These are phyloP conservation scores for Protomyctophum bolini DNA, from an alignment of 2,113 vertebrate species.

Conservation along the genomic window DNA sequence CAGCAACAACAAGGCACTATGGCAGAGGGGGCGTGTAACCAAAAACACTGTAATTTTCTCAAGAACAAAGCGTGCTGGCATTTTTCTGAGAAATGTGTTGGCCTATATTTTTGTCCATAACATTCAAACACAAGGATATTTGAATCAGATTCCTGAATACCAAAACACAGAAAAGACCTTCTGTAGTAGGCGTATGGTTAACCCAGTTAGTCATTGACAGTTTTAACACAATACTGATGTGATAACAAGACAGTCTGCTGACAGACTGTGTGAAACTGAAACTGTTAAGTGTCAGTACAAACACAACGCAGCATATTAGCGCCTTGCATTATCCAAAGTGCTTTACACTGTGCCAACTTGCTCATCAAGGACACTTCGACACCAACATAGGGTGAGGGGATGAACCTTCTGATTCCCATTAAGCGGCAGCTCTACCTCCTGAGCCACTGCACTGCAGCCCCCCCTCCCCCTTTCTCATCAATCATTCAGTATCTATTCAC, in stretches of 20 bases:
- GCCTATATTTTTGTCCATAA: slow-evolving; percentile 8
- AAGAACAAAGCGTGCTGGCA: background rate
- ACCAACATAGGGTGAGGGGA: too few species aligned
- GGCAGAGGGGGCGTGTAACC: background rate
- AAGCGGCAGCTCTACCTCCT: too few species aligned
- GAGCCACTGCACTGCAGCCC: too few species aligned
- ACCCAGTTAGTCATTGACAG: slow-evolving; percentile 22
- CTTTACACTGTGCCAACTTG: too few species aligned
- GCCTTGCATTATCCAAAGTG: too few species aligned
- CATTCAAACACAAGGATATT: background rate
- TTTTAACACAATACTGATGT: background rate
- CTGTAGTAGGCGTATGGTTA: background rate
- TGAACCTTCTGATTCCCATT: too few species aligned
- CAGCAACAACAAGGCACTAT: background rate
- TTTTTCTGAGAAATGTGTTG: background rate
- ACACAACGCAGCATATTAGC: too few species aligned
- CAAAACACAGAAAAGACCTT: slow-evolving; percentile 30
- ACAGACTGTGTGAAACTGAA: slow-evolving; percentile 8
- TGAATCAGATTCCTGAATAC: background rate
- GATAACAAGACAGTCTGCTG: background rate
- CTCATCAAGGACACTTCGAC: too few species aligned
- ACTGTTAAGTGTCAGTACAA: background rate
- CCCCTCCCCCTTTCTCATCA: too few species aligned
- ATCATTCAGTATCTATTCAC: too few species aligned
- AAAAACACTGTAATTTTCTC: slow-evolving; percentile 2